A percentile compares a stretch with the other conserved stretches of the same genome.
Conservation (phyloP, 2,888 invertebrate genomes). For the Xestobium rufovillosum region DNA sequence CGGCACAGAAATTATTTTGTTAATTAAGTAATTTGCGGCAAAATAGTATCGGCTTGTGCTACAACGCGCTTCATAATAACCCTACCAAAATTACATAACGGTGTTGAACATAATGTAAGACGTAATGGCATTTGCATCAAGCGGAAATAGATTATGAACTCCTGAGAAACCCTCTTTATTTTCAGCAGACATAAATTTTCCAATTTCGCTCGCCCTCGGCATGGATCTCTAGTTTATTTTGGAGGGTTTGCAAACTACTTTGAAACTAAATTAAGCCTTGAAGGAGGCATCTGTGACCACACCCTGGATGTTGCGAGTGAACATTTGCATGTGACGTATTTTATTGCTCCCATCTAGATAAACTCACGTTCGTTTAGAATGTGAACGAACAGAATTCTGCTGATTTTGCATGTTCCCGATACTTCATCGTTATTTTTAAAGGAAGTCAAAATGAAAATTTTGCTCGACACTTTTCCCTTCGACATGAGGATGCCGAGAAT, state of each 20-base stretch:
- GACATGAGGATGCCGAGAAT: too few relatives aligned
- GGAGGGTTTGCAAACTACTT: conserved; percentile 41
- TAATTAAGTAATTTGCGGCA: too few relatives aligned
- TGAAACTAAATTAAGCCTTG: conserved; percentile 44
- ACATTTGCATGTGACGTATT: conserved; percentile 47
- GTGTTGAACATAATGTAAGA: too few relatives aligned
- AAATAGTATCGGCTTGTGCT: too few relatives aligned
- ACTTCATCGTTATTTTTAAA: too few relatives aligned
- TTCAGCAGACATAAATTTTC: conserved; percentile 42
- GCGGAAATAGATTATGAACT: conserved; percentile 30
- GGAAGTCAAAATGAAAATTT: too few relatives aligned
- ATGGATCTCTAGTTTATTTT: conserved; percentile 36
- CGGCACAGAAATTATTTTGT: too few relatives aligned
- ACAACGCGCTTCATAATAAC: too few relatives aligned
- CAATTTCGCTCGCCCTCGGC: conserved; percentile 40
- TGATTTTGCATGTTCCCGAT: too few relatives aligned
- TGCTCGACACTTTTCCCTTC: too few relatives aligned
- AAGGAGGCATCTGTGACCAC: conserved; percentile 46
- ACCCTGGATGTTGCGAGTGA: conserved; percentile 41
- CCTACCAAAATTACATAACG: too few relatives aligned
- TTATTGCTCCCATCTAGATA: conserved; percentile 42
- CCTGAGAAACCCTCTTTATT: conserved; percentile 37
- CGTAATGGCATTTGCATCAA: conserved; percentile 24
- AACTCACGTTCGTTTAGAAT: conserved; percentile 25
- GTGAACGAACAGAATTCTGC: background rate